phyloP scores from a whole-genome alignment of 2,113 vertebrate genomes.

The Callorhinus ursinus region DNA sequence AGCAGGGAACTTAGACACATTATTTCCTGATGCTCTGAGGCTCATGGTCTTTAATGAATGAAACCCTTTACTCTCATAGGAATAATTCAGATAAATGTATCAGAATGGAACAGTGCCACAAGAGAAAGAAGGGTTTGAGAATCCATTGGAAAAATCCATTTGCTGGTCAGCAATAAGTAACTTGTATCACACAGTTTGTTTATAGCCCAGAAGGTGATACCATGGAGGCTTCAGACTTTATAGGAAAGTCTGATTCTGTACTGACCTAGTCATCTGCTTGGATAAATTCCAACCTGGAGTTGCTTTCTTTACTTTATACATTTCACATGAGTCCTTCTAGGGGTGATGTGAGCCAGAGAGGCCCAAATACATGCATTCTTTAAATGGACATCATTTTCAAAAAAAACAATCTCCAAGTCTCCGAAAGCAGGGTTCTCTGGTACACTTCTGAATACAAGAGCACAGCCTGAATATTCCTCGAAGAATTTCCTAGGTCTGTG shows the following conservation, averaged over 20 bases:
- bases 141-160: neutral
- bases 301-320: conserved; percentile 25
- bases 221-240: neutral
- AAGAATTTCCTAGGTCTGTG: neutral
- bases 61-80: neutral
- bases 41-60: neutral
- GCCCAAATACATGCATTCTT: neutral
- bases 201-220: neutral
- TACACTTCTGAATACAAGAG: neutral
- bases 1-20: neutral
- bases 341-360: neutral
- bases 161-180: neutral
- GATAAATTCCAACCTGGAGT: neutral
- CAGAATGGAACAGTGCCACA: neutral
- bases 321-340: neutral
- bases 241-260: neutral
- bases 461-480: neutral
- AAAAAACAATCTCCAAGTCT: neutral
- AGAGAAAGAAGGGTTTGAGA: neutral
- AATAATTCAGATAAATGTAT: neutral
- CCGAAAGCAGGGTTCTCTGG: neutral
- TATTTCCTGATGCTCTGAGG: neutral
- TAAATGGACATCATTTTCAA: neutral
- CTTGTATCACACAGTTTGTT: neutral
- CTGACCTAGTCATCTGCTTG: neutral